Base-by-base conservation (phyloP, 2,113 vertebrate genomes). In the Carollia perspicillata region DNA sequence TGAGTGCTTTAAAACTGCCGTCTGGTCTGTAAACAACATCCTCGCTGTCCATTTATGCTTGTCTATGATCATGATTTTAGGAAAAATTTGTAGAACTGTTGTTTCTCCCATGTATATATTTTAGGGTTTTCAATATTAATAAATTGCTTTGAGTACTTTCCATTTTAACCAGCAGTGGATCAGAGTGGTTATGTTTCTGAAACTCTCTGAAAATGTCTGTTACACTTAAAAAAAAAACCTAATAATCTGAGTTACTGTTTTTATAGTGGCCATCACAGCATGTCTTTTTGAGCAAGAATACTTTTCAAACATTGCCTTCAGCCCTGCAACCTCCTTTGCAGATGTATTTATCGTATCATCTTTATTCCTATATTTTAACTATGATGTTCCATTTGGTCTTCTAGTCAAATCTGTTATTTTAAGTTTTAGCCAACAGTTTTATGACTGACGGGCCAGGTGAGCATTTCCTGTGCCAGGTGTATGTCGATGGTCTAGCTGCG, bases 401-500 rank as follows among this genome's bases (percentile, higher is more conserved):
- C 33, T 42, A 40, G 49, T 85, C 35, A 35, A 69, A 17, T 22
- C 10, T 18, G 23, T 33, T 77, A 47, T 72, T 66, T 12, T 35
- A 77, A 37, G 37, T 47, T 49, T 87, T 42, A n/a, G 42, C 33
- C 37, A 6, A 77, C 37, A 49, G 3, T 28, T 35, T 44, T 28
- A 1, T 53, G 47, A 23, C 42, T 8, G 16, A 8, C 49, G 42
- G 47, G 23, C 5, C 49, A 47, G 11, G 51, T 10, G 35, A 14
- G 18, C 1, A 8, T 23, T 17, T 37, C 40, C 12, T 79, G 8
- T 10, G 9, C 75, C 3, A 47, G 37, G 2, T 8, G 2, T 51
- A 40, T 18, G 10, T 17, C 0, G 0, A 9, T 37, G 33, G 11
- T 11, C 3, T 8, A 42, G 37, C n/a, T 13, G 51, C 7, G 0